Base-by-base conservation (phyloP, 2,797 vertebrate species). In the Vireo griseus region DNA sequence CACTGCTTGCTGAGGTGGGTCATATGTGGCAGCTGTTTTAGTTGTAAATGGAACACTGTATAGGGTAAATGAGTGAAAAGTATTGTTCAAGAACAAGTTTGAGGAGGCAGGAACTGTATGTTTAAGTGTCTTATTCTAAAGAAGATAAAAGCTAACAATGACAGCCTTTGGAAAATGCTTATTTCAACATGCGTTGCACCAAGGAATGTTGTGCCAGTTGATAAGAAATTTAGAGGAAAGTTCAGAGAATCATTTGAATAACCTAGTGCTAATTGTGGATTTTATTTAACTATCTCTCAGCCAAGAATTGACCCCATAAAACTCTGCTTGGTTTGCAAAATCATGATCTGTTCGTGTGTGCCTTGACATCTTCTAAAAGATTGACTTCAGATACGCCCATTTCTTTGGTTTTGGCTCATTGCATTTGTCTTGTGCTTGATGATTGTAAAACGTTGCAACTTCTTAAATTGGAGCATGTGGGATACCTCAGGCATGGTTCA, bases 231-330 rank as follows among this genome's bases (percentile, higher is more conserved):
- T 31, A 48, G 68, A 80, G 75, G 39, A 58, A 69, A 78, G 76
- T 72, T 94, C 73, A 91, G 54, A 54, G 50, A 91, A 72, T 88
- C 1, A 47, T 86, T 91, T 72, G 39, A 88, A 57, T 93, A 92
- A 66, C 73, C 62, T 77, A 33, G 19, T 71, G 48, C 55, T 88
- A 67, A 83, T 77, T 80, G 78, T 65, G 29, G 48, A 21, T 92
- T 77, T 93, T 93, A 47, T 90, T 81, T 86, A 88, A 83, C 51
- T 65, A 33, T 65, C 61, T 88, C 39, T 95, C 61, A 83, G 14
- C 26, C 33, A 69, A 44, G 68, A 88, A 55, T 1, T 85, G 86
- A 80, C 68, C 58, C 57, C 58, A 20, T 86, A 47, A 76, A 89
- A 61, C 21, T 79, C 20, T 71, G n/a, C 73, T 73, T 86, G 16